Conservation (phyloP, 2,888 invertebrate species). For the Pardosa pseudoannulata region DNA sequence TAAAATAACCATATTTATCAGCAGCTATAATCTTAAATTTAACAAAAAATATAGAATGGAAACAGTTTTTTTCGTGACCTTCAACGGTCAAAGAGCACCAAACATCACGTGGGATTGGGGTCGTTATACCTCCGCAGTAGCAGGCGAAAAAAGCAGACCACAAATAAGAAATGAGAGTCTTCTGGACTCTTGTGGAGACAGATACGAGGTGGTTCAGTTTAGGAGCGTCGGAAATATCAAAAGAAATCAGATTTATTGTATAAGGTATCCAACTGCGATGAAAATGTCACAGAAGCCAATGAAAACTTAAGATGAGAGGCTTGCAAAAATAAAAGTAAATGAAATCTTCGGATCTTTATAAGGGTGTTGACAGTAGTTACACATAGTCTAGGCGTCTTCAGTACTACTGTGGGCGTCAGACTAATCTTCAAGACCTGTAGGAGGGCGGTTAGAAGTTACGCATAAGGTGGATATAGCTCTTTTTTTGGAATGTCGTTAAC, state of each 20-base stretch:
- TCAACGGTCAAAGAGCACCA: slow-evolving; percentile 48
- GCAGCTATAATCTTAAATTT: too few species aligned
- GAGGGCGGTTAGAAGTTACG: slow-evolving; percentile 34
- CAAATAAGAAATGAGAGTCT: background rate
- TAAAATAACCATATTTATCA: too few species aligned
- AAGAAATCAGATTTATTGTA: slow-evolving; percentile 22
- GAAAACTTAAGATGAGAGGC: background rate
- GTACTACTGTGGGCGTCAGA: slow-evolving; percentile 50
- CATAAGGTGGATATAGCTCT: slow-evolving; percentile 36
- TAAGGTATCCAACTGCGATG: slow-evolving; percentile 3
- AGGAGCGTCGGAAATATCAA: slow-evolving; percentile 27
- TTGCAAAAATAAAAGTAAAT: background rate
- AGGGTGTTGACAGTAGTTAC: slow-evolving; percentile 54
- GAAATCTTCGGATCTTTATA: slow-evolving; percentile 15
- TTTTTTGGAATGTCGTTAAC: slow-evolving; percentile 58
- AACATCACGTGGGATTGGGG: slow-evolving; percentile 46
- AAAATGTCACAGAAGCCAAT: background rate
- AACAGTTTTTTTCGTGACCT: slow-evolving; percentile 29
- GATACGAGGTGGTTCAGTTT: slow-evolving; percentile 13
- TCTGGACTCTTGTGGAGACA: background rate
- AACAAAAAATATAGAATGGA: too few species aligned
- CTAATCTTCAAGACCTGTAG: slow-evolving; percentile 28
- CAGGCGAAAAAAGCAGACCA: slow-evolving; percentile 5
- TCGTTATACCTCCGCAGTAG: slow-evolving; percentile 52
- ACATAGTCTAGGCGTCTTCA: slow-evolving; percentile 33